Evolutionary conservation across 2,113 vertebrate genomes (phyloP).

Genomic region (Atractosteus spatula): DNA sequence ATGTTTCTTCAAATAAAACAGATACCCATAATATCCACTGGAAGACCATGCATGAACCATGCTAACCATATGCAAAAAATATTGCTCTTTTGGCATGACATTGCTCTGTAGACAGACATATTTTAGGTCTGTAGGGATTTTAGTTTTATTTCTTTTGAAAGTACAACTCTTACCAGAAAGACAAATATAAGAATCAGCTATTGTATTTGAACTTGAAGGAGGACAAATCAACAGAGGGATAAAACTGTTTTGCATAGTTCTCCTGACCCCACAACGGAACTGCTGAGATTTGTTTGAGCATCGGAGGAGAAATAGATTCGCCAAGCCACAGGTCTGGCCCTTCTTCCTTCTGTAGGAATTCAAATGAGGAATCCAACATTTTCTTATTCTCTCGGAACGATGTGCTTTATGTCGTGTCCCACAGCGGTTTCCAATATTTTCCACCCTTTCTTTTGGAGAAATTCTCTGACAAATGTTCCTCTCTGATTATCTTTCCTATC

Average conservation of each 20-base stretch:
- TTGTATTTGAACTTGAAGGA: too few species aligned
- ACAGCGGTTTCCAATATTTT: conserved; percentile 38
- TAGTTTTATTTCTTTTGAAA: neutral
- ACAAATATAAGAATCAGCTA: too few species aligned
- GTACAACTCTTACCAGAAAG: too few species aligned
- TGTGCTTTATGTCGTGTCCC: conserved; percentile 21
- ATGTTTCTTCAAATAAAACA: too few species aligned
- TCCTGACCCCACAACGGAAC: too few species aligned
- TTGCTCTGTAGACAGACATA: conserved; percentile 18
- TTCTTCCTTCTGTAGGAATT: conserved; percentile 44
- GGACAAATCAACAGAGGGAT: too few species aligned
- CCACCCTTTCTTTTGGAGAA: conserved; percentile 22
- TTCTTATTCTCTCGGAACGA: conserved; percentile 33
- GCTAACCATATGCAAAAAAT: conserved; percentile 27
- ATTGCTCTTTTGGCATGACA: conserved; percentile 28
- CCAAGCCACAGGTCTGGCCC: conserved; percentile 53
- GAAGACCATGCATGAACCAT: conserved; percentile 24
- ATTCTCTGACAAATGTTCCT: conserved; percentile 16
- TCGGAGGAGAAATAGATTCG: conserved; percentile 30
- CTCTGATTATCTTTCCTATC: conserved; percentile 19
- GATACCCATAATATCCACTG: too few species aligned
- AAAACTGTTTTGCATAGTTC: too few species aligned
- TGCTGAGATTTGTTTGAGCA: conserved; percentile 34
- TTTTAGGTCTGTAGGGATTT: conserved; percentile 27
- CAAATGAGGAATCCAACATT: conserved; percentile 44